Percentiles rank a stretch among this genome's conserved stretches.
phyloP scores from a whole-genome alignment of 1,140 invertebrate genomes.

The Diorhabda sublineata region DNA sequence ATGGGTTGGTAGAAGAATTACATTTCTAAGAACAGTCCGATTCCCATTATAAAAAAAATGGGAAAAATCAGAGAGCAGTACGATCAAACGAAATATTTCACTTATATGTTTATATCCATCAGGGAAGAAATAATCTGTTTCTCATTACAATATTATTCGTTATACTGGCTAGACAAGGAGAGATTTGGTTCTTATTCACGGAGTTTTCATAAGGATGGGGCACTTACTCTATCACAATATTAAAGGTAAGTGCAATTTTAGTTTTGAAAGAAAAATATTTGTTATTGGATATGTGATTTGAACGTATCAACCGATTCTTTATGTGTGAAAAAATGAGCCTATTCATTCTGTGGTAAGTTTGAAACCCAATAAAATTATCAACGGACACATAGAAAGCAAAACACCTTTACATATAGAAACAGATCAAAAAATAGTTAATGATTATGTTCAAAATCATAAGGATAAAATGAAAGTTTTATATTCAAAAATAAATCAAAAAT shows the following conservation, averaged over 20 bases:
- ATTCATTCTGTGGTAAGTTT: too few species aligned
- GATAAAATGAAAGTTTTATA: too few species aligned
- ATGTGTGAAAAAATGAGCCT: too few species aligned
- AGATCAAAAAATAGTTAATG: too few species aligned
- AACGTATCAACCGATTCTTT: too few species aligned
- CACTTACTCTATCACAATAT: conserved; percentile 72
- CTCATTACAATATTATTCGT: conserved; percentile 69
- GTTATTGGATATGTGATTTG: too few species aligned
- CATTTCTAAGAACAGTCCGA: conserved; percentile 74
- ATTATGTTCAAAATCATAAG: too few species aligned
- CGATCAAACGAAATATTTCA: conserved; percentile 77
- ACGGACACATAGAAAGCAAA: too few species aligned
- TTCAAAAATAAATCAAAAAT: too few species aligned
- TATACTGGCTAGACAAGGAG: conserved; percentile 69
- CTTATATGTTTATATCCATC: conserved; percentile 80
- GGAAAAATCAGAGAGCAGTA: conserved; percentile 79
- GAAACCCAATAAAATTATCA: too few species aligned
- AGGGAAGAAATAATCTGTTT: conserved; percentile 81
- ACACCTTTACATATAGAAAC: too few species aligned
- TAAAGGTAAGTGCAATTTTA: conserved; percentile 54
- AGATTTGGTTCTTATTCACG: conserved; percentile 72
- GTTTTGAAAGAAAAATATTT: too few species aligned
- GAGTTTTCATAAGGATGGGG: conserved; percentile 72
- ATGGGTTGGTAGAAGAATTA: conserved; percentile 98
- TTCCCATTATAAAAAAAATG: conserved; percentile 74